These are phyloP conservation scores for Cherax destructor DNA, from an alignment of 1,140 invertebrate species.

Conservation along the genomic window DNA sequence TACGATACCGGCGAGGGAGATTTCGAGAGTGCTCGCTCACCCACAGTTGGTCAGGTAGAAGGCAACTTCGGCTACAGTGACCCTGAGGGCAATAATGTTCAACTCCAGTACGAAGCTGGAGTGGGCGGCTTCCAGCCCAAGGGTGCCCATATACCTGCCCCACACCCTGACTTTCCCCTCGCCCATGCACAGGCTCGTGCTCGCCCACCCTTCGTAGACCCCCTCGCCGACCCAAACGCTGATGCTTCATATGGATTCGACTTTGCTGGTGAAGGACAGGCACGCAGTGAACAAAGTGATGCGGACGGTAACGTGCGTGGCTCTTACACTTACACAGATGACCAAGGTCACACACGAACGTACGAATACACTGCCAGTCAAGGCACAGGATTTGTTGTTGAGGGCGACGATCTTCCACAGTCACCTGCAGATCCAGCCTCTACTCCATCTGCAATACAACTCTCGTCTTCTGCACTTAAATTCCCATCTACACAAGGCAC, in stretches of 20 bases:
- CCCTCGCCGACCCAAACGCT: slow-evolving; percentile 56
- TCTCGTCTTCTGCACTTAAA: not conserved
- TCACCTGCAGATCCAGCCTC: slow-evolving; percentile 27
- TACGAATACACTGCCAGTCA: slow-evolving; percentile 68
- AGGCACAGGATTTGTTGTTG: slow-evolving; percentile 69
- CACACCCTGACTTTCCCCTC: slow-evolving; percentile 54
- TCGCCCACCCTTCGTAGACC: slow-evolving; percentile 60
- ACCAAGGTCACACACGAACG: slow-evolving; percentile 63
- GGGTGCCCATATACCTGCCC: slow-evolving; percentile 51
- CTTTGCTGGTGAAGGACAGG: slow-evolving; percentile 71
- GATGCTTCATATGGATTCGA: slow-evolving; percentile 72
- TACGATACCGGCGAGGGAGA: slow-evolving; percentile 67
- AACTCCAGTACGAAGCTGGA: slow-evolving; percentile 54
- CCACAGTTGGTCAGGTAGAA: slow-evolving; percentile 28
- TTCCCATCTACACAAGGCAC: not conserved
- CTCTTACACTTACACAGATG: slow-evolving; percentile 74
- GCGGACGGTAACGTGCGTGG: slow-evolving; percentile 74
- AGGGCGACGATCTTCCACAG: slow-evolving; percentile 62
- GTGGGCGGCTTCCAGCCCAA: slow-evolving; percentile 59
- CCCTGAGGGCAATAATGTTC: slow-evolving; percentile 52
- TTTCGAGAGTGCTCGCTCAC: slow-evolving; percentile 50
- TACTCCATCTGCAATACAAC: slow-evolving; percentile 36
- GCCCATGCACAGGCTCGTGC: slow-evolving; percentile 58
- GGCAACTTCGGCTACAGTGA: slow-evolving; percentile 63
- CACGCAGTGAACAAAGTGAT: slow-evolving; percentile 69